Base-by-base conservation (phyloP, 2,888 invertebrate genomes). In the Archaeoteleia sp. region DNA sequence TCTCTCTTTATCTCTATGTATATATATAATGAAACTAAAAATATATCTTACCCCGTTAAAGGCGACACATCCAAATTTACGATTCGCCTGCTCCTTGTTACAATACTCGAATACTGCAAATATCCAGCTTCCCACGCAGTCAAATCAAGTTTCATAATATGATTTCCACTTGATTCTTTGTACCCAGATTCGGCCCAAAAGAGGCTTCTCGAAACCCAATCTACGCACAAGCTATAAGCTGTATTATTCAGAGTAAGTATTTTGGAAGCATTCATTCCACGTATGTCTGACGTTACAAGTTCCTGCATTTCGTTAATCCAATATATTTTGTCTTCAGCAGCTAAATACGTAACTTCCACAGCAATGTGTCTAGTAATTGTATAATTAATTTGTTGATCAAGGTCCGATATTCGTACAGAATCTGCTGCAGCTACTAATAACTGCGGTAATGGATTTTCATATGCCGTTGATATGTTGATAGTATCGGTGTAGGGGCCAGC, bases 181-280 rank as follows among this genome's bases (percentile, higher is more conserved):
- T 87, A 85, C 71, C 88, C 88, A 12, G 88, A 79, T 83, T 95
- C 95, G 0, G 92, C 89, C 91, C 95, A 95, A 82, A 94, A 97
- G 3, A 97, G 86, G 37, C 91, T 90, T 42, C 95, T 88, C 42
- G 93, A 91, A 34, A 97, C 89, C 97, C 97, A 97, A 85, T 97
- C 96, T 0, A 95, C 88, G 1, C 93, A 90, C 15, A 97, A 85
- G 62, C 93, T 91, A 6, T 89, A 83, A 0, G 89, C 89, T 20
- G 88, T 88, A n/a, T 88, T 88, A 23, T 88, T 87, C 57, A 91
- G 81, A 7, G 88, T 86, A 0, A 88, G 83, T 25, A 92, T 86
- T 78, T 90, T 90, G 0, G 86, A 86, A 1, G 86, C 85, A 71
- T 86, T 89, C 67, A 86, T 86, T 8, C 89, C 90, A 51, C 88